These are phyloP conservation scores for Micromys minutus DNA, from an alignment of 2,113 vertebrate genomes.

Conservation along the genomic window DNA sequence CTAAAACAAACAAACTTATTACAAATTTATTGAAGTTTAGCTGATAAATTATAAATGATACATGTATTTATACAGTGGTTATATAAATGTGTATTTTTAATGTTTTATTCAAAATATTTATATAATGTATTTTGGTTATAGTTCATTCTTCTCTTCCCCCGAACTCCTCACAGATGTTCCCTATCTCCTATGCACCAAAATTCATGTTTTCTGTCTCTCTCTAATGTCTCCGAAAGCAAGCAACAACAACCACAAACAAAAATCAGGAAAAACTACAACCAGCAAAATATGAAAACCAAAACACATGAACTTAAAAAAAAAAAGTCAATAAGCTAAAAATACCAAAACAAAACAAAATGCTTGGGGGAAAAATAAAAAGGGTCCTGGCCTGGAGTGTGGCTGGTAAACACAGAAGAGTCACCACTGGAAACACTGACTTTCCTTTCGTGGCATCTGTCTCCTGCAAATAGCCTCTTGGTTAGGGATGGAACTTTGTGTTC, in stretches of 20 bases:
- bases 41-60: not conserved
- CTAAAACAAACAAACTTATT: not conserved
- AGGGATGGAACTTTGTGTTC: not conserved
- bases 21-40: not conserved
- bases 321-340: not conserved
- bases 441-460: not conserved
- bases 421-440: not conserved
- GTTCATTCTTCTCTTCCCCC: not conserved
- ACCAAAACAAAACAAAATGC: not conserved
- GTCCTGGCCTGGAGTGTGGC: not conserved
- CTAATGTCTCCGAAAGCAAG: not conserved
- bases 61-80: not conserved
- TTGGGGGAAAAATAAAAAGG: too few species aligned
- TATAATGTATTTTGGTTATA: not conserved
- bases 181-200: not conserved
- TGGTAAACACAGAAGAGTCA: not conserved
- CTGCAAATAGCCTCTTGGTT: not conserved
- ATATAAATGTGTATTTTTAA: not conserved
- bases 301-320: not conserved
- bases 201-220: not conserved
- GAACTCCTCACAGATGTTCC: not conserved
- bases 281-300: not conserved
- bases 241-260: not conserved
- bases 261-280: not conserved
- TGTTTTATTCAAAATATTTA: not conserved